phyloP scores from a whole-genome alignment of 2,113 vertebrate species.

The Erythrolamprus reginae region DNA sequence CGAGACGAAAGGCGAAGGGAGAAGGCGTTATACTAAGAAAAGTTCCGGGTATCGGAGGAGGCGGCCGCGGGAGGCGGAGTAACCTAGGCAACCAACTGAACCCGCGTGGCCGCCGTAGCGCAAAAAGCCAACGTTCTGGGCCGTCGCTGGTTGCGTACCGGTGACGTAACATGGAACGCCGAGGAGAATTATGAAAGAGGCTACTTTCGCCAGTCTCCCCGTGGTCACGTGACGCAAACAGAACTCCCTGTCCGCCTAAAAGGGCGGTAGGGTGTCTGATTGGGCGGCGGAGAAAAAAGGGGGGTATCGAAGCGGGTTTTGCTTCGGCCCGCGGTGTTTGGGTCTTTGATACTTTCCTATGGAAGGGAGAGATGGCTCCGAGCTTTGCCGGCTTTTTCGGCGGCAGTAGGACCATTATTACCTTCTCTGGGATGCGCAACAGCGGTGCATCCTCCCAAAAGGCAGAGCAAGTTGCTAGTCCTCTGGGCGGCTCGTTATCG shows the following conservation, averaged over 20 bases:
- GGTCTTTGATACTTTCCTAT: neutral
- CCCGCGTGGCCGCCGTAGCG: slow-evolving; percentile 36
- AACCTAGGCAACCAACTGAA: slow-evolving; percentile 33
- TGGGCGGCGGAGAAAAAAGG: neutral
- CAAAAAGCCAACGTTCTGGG: too few species aligned
- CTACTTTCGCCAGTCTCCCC: neutral
- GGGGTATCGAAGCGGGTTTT: neutral
- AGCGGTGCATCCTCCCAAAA: neutral
- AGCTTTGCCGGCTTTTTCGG: neutral
- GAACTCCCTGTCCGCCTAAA: neutral
- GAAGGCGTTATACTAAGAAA: neutral
- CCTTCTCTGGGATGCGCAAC: neutral
- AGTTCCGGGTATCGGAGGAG: neutral
- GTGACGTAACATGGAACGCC: neutral
- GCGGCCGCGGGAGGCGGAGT: neutral
- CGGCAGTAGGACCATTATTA: neutral
- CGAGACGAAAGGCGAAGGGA: neutral
- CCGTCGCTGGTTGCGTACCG: neutral
- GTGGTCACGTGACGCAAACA: neutral
- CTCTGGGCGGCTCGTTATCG: neutral
- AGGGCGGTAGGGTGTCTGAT: neutral
- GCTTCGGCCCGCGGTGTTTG: neutral
- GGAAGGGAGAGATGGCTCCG: neutral
- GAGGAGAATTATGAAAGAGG: neutral
- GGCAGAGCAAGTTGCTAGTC: neutral